Percentiles rank a stretch among this genome's conserved stretches.
Evolutionary conservation across 1,140 invertebrate species (phyloP).

Genomic region (Drosophila micromelanica): DNA sequence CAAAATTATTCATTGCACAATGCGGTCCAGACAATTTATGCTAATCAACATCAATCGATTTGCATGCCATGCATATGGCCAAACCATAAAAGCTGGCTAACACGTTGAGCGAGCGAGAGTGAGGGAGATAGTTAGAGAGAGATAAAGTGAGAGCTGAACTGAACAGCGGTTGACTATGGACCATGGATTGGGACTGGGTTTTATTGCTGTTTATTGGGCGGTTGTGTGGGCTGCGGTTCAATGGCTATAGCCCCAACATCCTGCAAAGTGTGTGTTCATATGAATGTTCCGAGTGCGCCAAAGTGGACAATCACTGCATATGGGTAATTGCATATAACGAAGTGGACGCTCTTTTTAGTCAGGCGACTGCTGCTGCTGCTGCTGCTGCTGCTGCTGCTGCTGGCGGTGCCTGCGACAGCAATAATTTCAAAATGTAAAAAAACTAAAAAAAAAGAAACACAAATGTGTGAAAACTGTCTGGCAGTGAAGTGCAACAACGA

Average conservation of each 20-base stretch:
- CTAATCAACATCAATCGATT: slow-evolving; percentile 84
- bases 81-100: slow-evolving; percentile 58
- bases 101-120: background rate
- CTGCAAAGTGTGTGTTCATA: slow-evolving; percentile 25
- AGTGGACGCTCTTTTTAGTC: background rate
- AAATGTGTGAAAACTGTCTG: slow-evolving; percentile 11
- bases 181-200: slow-evolving; percentile 11
- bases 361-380: slow-evolving; percentile 1
- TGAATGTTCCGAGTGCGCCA: slow-evolving; percentile 42
- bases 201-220: slow-evolving; percentile 74
- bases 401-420: slow-evolving; percentile 61
- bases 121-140: too few species aligned
- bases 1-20: slow-evolving; percentile 82
- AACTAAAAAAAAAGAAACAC: slow-evolving; percentile 46
- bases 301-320: slow-evolving; percentile 78
- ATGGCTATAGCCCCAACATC: slow-evolving; percentile 35
- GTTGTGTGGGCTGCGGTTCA: slow-evolving; percentile 60
- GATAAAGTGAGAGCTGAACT: background rate
- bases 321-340: slow-evolving; percentile 68
- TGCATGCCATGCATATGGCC: slow-evolving; percentile 63
- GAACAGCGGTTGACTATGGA: background rate
- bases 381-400: too few species aligned
- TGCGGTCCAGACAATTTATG: slow-evolving; percentile 84
- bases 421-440: slow-evolving; percentile 67
- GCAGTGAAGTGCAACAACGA: slow-evolving; percentile 5